phyloP scores from a whole-genome alignment of 2,888 invertebrate species.

The Drosophila ezoana region DNA sequence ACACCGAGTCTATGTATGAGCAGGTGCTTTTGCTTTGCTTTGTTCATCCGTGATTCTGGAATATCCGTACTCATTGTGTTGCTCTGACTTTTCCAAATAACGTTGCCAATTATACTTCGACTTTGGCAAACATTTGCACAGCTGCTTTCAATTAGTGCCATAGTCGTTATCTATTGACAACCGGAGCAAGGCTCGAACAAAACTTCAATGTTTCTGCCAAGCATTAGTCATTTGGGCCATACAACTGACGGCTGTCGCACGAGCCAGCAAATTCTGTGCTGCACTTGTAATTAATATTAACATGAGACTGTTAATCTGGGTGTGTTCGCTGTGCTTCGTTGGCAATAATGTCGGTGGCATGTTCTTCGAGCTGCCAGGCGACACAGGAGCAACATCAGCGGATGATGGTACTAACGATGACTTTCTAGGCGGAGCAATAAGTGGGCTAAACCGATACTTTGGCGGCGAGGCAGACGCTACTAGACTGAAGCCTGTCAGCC shows the following conservation, averaged over 20 bases:
- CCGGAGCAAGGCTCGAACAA: slow-evolving; percentile 33
- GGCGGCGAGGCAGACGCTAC: slow-evolving; percentile 12
- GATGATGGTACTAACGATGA: slow-evolving; percentile 32
- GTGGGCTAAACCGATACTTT: slow-evolving; percentile 44
- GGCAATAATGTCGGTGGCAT: slow-evolving; percentile 37
- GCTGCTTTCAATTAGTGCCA: slow-evolving; percentile 60
- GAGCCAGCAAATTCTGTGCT: background rate
- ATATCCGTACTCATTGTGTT: background rate
- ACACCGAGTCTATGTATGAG: background rate
- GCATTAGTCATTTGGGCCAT: slow-evolving; percentile 42
- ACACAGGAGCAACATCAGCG: slow-evolving; percentile 1
- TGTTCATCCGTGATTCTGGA: background rate
- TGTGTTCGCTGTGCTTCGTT: slow-evolving; percentile 31
- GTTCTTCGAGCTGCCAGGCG: slow-evolving; percentile 35
- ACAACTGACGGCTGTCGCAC: slow-evolving; percentile 31
- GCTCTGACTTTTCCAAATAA: background rate
- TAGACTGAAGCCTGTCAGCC: slow-evolving; percentile 8
- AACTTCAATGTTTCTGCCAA: slow-evolving; percentile 38
- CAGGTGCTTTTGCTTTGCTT: background rate
- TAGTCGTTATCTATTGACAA: slow-evolving; percentile 29
- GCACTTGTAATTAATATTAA: slow-evolving; percentile 21
- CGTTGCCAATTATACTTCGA: slow-evolving; percentile 9
- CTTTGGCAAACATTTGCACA: slow-evolving; percentile 44
- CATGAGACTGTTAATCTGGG: slow-evolving; percentile 59
- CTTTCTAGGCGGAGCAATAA: slow-evolving; percentile 41